These are phyloP conservation scores for Leucophora obtusa DNA, from an alignment of 2,888 invertebrate genomes.

Conservation along the genomic window DNA sequence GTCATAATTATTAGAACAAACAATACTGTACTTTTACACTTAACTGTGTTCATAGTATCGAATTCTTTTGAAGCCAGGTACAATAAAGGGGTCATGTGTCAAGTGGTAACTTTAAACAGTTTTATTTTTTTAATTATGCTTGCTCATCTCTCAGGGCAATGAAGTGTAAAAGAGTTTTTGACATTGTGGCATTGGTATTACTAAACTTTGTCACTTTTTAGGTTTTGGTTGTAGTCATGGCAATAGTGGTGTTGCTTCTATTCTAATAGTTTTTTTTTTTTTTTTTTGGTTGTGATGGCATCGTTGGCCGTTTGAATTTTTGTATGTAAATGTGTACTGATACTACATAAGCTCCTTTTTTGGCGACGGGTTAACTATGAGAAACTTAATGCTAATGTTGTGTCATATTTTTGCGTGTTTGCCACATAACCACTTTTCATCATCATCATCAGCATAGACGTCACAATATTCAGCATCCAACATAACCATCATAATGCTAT, in stretches of 20 bases:
- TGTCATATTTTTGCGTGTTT: slow-evolving; percentile 56
- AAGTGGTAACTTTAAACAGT: slow-evolving; percentile 38
- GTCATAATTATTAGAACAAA: slow-evolving; percentile 13
- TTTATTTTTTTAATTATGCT: slow-evolving; percentile 51
- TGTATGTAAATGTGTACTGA: neutral
- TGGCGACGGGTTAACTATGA: neutral
- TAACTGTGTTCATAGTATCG: neutral
- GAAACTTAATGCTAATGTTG: slow-evolving; percentile 52
- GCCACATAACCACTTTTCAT: slow-evolving; percentile 53
- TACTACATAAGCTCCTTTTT: neutral
- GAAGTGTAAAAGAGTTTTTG: slow-evolving; percentile 62
- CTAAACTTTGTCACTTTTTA: slow-evolving; percentile 59
- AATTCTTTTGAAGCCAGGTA: slow-evolving; percentile 22
- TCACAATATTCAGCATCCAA: neutral
- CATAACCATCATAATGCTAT: neutral
- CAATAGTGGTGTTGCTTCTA: slow-evolving; percentile 7
- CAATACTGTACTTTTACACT: neutral
- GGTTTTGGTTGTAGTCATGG: slow-evolving; percentile 36
- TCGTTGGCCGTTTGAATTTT: slow-evolving; percentile 1
- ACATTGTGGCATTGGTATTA: slow-evolving; percentile 59
- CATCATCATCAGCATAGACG: slow-evolving; percentile 27
- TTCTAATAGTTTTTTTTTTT: slow-evolving; percentile 24
- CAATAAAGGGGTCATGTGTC: slow-evolving; percentile 34
- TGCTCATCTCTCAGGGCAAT: slow-evolving; percentile 57
- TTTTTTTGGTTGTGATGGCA: slow-evolving; percentile 14